These are phyloP conservation scores for Cetoscarus ocellatus DNA, from an alignment of 2,797 vertebrate species.

Conservation along the genomic window DNA sequence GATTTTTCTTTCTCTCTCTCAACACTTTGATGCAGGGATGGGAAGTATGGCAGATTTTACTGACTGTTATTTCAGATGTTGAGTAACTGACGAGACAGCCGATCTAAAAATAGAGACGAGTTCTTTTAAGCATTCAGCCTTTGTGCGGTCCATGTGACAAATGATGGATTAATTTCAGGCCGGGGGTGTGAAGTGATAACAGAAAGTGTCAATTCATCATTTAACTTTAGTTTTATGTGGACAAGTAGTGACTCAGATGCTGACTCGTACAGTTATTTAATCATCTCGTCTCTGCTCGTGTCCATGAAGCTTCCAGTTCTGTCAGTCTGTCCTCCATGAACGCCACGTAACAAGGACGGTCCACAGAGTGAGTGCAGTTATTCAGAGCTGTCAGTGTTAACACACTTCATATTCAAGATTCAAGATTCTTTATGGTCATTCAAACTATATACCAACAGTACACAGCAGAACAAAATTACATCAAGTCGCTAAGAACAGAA, in stretches of 20 bases:
- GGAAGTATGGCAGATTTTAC: slow-evolving; percentile 55
- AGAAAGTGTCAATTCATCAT: slow-evolving; percentile 63
- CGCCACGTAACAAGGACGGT: slow-evolving; percentile 28
- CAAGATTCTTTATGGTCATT: no score
- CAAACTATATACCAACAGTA: no score
- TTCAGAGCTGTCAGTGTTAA: no score
- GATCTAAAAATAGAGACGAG: slow-evolving; percentile 58
- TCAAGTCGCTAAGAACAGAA: no score
- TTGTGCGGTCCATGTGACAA: slow-evolving; percentile 29
- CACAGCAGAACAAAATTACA: no score
- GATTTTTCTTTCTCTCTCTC: slow-evolving; percentile 47
- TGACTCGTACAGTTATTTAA: slow-evolving; percentile 61
- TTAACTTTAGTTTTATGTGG: slow-evolving; percentile 54
- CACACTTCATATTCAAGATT: no score
- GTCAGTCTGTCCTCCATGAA: slow-evolving; percentile 57
- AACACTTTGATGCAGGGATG: slow-evolving; percentile 60
- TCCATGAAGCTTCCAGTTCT: slow-evolving; percentile 38
- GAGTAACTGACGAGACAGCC: slow-evolving; percentile 53
- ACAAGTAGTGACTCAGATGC: slow-evolving; percentile 50
- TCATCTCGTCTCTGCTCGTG: slow-evolving; percentile 31
- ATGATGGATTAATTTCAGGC: slow-evolving; percentile 36
- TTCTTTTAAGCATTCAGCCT: slow-evolving; percentile 41
- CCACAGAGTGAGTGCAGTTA: slow-evolving; percentile 8
- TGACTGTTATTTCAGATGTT: slow-evolving; percentile 55
- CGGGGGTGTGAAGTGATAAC: slow-evolving; percentile 30